Base-by-base conservation (phyloP, 1,140 invertebrate species). In the Drosophila oshimai region DNA sequence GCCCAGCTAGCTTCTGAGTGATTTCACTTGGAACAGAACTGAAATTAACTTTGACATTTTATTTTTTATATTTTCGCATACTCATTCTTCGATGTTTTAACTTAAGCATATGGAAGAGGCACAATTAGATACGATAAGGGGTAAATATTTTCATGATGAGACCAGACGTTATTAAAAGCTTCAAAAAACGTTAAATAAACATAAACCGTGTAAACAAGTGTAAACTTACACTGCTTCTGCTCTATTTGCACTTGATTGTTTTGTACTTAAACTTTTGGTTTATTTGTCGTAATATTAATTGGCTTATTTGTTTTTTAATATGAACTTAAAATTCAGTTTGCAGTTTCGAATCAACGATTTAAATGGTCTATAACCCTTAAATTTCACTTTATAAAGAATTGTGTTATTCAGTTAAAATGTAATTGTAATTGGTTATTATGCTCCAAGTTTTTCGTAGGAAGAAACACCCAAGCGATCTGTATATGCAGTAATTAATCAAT, bases 41-140 rank as follows among this genome's bases (percentile, higher is more conserved):
- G 9, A 69, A 72, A 72, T 62, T 37, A 62, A 72, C 54, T 62
- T 73, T 73, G 70, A 62, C 70, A 72, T 73, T 72, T 72, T 61
- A n/a, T 64, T 72, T 72, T 61, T 33, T 50, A 18, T 60, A 24
- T 42, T 65, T 47, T 46, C 33, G 44, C 60, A 49, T 50, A 65
- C 26, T 65, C 44, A 65, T 65, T 65, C 50, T 50, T 26, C 34
- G 44, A 50, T 41, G 41, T 10, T 45, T 68, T 55, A 46, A 34
- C 33, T 53, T 26, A 68, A 62, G 31, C 34, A 41, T 22, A 65
- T 67, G 58, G 62, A 67, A 41, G 20, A 50, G 12, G 58, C 15
- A 26, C 58, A 65, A 65, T 65, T 31, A 34, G 15, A 67, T 65
- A 34, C 39, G 7, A 22, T 57, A 3, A 26, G 10, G 12, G 34